Evolutionary conservation across 2,888 invertebrate species (phyloP).

Genomic region (Gonocerus acuteangulatus): DNA sequence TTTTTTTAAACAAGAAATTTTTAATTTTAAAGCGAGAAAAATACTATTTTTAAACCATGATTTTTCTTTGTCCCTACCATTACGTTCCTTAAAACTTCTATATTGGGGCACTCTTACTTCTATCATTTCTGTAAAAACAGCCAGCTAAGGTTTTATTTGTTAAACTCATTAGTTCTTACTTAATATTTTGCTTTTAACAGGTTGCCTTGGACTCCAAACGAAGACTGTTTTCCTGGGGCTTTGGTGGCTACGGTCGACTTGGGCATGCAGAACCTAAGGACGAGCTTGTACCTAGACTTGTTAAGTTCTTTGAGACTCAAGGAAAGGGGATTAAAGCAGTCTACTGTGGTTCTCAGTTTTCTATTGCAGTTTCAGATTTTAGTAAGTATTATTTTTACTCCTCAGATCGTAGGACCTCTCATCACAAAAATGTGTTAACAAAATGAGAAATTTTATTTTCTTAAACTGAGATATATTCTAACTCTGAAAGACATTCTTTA

Average conservation of each 20-base stretch:
- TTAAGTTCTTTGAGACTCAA: slow-evolving; percentile 81
- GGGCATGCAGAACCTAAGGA: slow-evolving; percentile 91
- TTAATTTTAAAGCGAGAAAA: too few species aligned
- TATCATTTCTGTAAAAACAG: too few species aligned
- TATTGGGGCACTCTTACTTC: too few species aligned
- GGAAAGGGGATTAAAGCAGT: slow-evolving; percentile 74
- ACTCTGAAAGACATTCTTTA: too few species aligned
- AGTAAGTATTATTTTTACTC: slow-evolving; percentile 45
- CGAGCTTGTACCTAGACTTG: slow-evolving; percentile 76
- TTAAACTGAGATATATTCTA: too few species aligned
- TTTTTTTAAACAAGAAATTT: too few species aligned
- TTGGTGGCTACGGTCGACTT: slow-evolving; percentile 86
- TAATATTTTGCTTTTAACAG: slow-evolving; percentile 43
- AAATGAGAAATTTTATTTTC: too few species aligned
- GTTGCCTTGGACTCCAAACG: slow-evolving; percentile 81
- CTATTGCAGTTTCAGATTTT: slow-evolving; percentile 71
- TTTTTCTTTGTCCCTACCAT: too few species aligned
- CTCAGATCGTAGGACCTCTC: not conserved
- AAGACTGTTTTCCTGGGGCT: slow-evolving; percentile 89
- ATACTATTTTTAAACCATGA: too few species aligned
- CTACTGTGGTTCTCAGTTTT: slow-evolving; percentile 78
- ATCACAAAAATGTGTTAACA: not conserved
- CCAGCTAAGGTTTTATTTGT: too few species aligned
- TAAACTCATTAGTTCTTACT: too few species aligned
- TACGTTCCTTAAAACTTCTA: too few species aligned